A percentile compares a stretch with the other conserved stretches of the same genome.
Evolutionary conservation across 2,888 invertebrate species (phyloP).

Genomic region (Leucozona laternaria): DNA sequence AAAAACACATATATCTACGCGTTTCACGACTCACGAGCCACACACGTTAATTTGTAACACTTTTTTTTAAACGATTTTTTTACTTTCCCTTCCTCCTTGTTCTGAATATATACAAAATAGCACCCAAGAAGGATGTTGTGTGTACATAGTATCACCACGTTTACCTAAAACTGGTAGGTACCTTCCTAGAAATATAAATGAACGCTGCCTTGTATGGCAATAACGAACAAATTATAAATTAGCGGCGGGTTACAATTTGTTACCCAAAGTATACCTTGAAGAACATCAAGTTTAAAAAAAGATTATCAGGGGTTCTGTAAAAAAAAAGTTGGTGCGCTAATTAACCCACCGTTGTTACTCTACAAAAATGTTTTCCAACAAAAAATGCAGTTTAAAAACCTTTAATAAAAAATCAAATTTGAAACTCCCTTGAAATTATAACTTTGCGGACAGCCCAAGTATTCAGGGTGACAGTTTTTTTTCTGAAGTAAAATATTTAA

Average conservation of each 20-base stretch:
- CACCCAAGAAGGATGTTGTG: not conserved
- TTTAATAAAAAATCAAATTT: slow-evolving; percentile 5
- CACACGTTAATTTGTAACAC: slow-evolving; percentile 1
- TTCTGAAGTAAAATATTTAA: slow-evolving; percentile 64
- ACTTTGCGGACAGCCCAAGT: slow-evolving; percentile 5
- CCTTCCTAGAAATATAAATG: not conserved
- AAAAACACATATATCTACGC: not conserved
- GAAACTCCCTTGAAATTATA: slow-evolving; percentile 59
- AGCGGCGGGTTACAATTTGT: not conserved
- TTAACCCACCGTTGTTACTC: not conserved
- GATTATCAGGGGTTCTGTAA: not conserved
- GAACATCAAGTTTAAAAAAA: not conserved
- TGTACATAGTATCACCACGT: not conserved
- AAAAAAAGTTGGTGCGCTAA: not conserved
- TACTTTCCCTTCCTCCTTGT: not conserved
- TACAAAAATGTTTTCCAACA: not conserved
- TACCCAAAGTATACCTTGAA: not conserved
- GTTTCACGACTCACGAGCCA: not conserved
- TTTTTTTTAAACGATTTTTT: not conserved
- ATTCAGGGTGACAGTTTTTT: slow-evolving; percentile 55
- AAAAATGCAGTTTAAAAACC: slow-evolving; percentile 22
- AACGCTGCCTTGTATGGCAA: not conserved
- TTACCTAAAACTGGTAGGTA: not conserved
- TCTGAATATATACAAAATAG: not conserved
- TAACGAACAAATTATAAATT: not conserved